Conservation (phyloP, 2,888 invertebrate species). For the Spisula solida region DNA sequence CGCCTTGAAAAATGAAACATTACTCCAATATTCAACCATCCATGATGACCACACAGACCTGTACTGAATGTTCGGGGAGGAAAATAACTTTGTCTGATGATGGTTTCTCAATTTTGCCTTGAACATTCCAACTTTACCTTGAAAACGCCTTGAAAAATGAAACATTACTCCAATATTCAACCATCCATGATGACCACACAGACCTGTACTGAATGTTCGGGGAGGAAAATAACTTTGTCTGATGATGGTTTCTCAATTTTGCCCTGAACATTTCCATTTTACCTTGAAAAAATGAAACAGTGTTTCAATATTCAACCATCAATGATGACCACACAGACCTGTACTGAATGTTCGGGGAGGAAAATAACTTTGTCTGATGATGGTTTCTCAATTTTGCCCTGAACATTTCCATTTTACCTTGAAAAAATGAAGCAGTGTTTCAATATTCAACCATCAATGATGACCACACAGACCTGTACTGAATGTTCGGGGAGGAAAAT, state of each 20-base stretch:
- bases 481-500: not conserved
- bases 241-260: too few relatives aligned
- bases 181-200: constrained; percentile 31
- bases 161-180: too few relatives aligned
- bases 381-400: not conserved
- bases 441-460: not conserved
- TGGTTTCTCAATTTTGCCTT: not conserved
- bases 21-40: not conserved
- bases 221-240: too few relatives aligned
- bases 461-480: constrained; percentile 47
- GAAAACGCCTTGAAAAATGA: too few relatives aligned
- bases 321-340: constrained; percentile 49
- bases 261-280: too few relatives aligned
- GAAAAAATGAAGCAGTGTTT: too few relatives aligned
- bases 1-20: too few relatives aligned
- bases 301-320: not conserved
- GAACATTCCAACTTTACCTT: too few relatives aligned
- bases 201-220: too few relatives aligned
- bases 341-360: constrained; percentile 29
- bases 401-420: too few relatives aligned
- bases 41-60: constrained; percentile 39
- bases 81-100: constrained; percentile 9
- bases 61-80: constrained; percentile 27
- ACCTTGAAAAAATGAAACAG: not conserved
- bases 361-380: not conserved